Conservation (phyloP, 2,888 invertebrate species). For the Brassicogethes aeneus region DNA sequence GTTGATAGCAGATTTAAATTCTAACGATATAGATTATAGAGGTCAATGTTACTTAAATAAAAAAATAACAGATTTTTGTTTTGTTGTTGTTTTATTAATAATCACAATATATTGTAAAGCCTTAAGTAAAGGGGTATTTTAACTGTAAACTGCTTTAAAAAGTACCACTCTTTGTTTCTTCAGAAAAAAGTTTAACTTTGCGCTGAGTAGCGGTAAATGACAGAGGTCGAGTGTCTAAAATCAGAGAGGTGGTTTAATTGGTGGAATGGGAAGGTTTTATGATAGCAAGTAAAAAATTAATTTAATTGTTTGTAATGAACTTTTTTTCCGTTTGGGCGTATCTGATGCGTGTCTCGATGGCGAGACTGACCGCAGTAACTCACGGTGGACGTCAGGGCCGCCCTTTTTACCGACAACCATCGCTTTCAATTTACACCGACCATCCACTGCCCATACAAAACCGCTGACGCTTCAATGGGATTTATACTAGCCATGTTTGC, state of each 20-base stretch:
- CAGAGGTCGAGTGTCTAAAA: too few species aligned
- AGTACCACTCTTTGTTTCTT: too few species aligned
- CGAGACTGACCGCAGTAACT: slow-evolving; percentile 26
- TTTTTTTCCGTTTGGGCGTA: slow-evolving; percentile 18
- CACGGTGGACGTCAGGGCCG: slow-evolving; percentile 26
- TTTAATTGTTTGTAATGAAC: slow-evolving; percentile 22
- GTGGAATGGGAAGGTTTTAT: not conserved
- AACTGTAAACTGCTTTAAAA: too few species aligned
- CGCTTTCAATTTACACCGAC: slow-evolving; percentile 28
- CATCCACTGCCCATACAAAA: slow-evolving; percentile 24
- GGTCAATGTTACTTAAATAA: too few species aligned
- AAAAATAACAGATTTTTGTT: too few species aligned
- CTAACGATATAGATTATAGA: too few species aligned
- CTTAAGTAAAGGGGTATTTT: too few species aligned
- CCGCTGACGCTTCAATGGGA: slow-evolving; percentile 27
- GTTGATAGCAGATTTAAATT: too few species aligned
- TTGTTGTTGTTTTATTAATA: too few species aligned
- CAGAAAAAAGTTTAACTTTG: too few species aligned
- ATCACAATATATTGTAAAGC: too few species aligned
- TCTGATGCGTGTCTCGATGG: slow-evolving; percentile 22
- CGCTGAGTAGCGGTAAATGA: too few species aligned
- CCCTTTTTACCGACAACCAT: slow-evolving; percentile 28
- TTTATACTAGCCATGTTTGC: slow-evolving; percentile 23
- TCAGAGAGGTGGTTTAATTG: not conserved
- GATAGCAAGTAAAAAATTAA: slow-evolving; percentile 8